Evolutionary conservation across 2,113 vertebrate species (phyloP).

Genomic region (Heliornis fulica): DNA sequence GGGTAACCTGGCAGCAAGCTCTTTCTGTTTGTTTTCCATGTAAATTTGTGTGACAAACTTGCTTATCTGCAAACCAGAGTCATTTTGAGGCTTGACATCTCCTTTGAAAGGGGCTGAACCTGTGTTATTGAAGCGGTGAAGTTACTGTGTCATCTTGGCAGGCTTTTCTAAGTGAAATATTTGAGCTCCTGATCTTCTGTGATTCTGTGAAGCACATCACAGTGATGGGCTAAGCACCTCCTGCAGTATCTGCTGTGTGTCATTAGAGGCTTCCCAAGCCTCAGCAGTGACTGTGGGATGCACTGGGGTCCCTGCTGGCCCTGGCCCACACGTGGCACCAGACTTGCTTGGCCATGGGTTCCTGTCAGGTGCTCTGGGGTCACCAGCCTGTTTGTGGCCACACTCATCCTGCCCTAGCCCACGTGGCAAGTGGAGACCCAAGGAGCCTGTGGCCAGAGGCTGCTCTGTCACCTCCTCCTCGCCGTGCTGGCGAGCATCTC

Average conservation of each 20-base stretch:
- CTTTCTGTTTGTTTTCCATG: not conserved
- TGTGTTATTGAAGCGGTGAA: not conserved
- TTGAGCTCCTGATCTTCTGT: no score
- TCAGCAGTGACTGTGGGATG: accelerated
- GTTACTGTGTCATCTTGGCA: not conserved
- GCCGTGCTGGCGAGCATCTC: not conserved
- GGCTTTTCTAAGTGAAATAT: not conserved
- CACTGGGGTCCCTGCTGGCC: not conserved
- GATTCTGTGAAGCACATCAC: accelerated
- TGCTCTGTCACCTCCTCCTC: not conserved
- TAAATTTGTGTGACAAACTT: no score
- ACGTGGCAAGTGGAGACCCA: accelerated
- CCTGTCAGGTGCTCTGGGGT: not conserved
- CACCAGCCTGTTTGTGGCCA: accelerated
- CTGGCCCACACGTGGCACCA: accelerated
- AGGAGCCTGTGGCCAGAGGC: not conserved
- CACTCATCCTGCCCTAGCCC: not conserved
- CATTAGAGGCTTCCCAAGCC: not conserved
- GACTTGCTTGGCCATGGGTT: not conserved
- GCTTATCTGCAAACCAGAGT: not conserved
- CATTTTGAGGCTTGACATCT: not conserved
- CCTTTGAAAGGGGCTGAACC: not conserved
- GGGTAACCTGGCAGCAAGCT: not conserved
- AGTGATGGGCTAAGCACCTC: accelerated
- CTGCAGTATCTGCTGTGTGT: accelerated